Conservation (phyloP, 1,140 invertebrate genomes). For the Zelostemma sp. region DNA sequence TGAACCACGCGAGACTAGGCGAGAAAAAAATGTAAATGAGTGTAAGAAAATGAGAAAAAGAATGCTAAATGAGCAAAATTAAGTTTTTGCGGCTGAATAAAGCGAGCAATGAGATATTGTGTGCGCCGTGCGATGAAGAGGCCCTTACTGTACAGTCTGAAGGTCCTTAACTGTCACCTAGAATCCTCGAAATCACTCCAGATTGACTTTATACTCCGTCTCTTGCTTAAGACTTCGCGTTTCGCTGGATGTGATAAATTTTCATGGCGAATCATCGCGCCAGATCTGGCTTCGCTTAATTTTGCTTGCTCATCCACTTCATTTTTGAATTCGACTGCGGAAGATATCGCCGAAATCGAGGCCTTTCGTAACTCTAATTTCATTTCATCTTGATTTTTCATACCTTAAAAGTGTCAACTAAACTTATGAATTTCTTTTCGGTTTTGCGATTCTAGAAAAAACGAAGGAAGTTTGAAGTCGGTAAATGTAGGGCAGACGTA, state of each 20-base stretch:
- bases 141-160: constrained; percentile 8
- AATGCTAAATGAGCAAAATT: too few species aligned
- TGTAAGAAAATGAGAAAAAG: too few species aligned
- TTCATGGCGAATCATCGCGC: constrained; percentile 20
- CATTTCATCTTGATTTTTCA: background rate
- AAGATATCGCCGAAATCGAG: too few species aligned
- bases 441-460: too few species aligned
- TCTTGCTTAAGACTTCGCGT: constrained; percentile 16
- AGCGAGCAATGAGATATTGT: constrained; percentile 42
- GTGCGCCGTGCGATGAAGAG: constrained; percentile 11
- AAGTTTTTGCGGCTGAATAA: constrained; percentile 5
- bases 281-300: too few species aligned
- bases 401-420: background rate
- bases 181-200: constrained; percentile 18
- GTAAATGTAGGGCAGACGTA: background rate
- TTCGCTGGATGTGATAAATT: constrained; percentile 10
- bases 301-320: background rate
- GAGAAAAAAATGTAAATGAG: too few species aligned
- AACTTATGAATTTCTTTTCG: too few species aligned
- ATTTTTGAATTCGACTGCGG: background rate
- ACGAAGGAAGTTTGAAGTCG: background rate
- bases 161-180: constrained; percentile 22
- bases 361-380: too few species aligned
- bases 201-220: constrained; percentile 18
- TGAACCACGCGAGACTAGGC: too few species aligned